Base-by-base conservation (phyloP, 2,113 vertebrate species). In the Platysteira castanea region DNA sequence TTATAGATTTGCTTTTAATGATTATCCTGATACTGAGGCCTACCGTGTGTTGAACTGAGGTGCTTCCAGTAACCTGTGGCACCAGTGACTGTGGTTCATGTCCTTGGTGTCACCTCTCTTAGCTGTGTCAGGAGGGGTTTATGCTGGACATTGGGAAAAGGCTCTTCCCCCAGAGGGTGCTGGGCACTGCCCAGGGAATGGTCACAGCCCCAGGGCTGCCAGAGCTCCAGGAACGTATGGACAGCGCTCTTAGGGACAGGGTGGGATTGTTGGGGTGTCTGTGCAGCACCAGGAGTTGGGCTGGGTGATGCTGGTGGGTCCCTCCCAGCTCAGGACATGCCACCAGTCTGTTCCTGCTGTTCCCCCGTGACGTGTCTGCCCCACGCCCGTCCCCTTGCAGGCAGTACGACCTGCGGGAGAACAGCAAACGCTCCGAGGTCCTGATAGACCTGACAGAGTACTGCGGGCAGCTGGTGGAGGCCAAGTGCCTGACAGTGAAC, bases 401-500 rank as follows among this genome's bases (percentile, higher is more conserved):
- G 85, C 99, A 99, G 94, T 99, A 99, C 47, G 99, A 99, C 91
- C 98, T 99, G 93, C 98, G 99, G 73, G 99, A 99, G 97, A 99
- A 98, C 98, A 99, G 99, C 93, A 99, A 99, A 68, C 99, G 98
- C 39, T 99, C 99, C 0, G 99, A 99, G 84, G 99, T 99, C 33
- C 98, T 99, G 53, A 99, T 99, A 13, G 99, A 99, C 96, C 98
- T 99, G 91, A 99, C 99, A 0, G 99, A 99, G 94, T 99, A 99
- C 96, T 99, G 99, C 13, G 99, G 99, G 84, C 99, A 99, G 97
- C 98, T 99, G 91, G 99, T 99, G 47, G 99, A 99, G 95, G 99
- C 99, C 94, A 99, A 99, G 87, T 99, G 99, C 97, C 97, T 99
- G 68, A 99, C 99, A 0, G 98, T 99, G 76, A 99, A 99, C 93